Evolutionary conservation across 2,797 vertebrate species (phyloP), one percentile per base, ranked within the genome.

Genomic region (Pseudotriccus pelzelni): DNA sequence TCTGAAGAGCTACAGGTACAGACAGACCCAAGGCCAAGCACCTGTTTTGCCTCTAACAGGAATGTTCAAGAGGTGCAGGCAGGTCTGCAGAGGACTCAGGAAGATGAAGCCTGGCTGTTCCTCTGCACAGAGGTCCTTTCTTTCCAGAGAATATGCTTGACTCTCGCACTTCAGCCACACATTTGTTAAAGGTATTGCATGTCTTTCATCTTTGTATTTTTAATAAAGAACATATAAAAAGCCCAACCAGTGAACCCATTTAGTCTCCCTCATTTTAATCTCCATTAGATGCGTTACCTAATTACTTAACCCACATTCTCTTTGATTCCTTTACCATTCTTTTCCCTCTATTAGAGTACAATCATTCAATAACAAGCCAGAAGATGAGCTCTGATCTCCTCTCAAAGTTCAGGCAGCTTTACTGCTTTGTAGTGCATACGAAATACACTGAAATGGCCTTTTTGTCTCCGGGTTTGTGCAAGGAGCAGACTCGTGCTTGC

Each of bases 371-470:
- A 63, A 50, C 32, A 53, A 89, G 47, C 19, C 82, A 81, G 74
- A 91, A 88, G 77, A 90, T 70, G 77, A 89, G 64, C 41, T 66
- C 59, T 76, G 49, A 78, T 43, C 41, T 76, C 70, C 59, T 70
- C 30, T 72, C 67, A 68, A 56, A 93, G 62, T 30, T 52, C 3
- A 1, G 64, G 41, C 46, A 73, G 79, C 20, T 80, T 58, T 47
- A 66, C 14, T 81, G 24, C 76, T 93, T 82, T 93, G 69, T 34
- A 68, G 76, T 68, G 82, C 56, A 37, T 32, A 28, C 46, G 53
- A 92, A 47, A 53, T 39, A 34, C 24, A 60, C n/a, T 58, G 68
- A 91, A 94, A 87, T 14, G 84, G 44, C 56, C 64, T 91, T 91
- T 92, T 64, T 41, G 53, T 85, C 68, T 46, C 68, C 0, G 0